These are phyloP conservation scores for Ascaphus truei DNA, from an alignment of 2,113 vertebrate genomes.

Conservation along the genomic window DNA sequence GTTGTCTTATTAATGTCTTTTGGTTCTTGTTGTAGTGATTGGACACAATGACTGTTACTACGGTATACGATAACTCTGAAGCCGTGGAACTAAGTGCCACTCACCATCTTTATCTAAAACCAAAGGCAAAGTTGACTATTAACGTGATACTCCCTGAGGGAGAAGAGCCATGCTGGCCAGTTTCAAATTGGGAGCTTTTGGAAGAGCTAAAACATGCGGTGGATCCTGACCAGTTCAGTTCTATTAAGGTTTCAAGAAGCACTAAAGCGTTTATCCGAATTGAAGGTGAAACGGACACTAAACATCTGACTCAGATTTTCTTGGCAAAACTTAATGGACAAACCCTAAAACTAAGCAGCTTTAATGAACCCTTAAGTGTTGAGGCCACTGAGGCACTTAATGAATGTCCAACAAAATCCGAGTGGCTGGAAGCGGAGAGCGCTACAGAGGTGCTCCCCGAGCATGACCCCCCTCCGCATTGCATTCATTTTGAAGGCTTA, in stretches of 20 bases:
- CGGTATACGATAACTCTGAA: constrained; percentile 62
- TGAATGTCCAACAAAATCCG: constrained; percentile 37
- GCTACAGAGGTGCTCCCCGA: constrained; percentile 33
- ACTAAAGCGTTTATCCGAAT: constrained; percentile 55
- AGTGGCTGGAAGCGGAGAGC: constrained; percentile 39
- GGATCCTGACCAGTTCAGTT: constrained; percentile 58
- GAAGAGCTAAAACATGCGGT: constrained; percentile 60
- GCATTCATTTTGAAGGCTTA: constrained; percentile 56
- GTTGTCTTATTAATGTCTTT: constrained; percentile 28
- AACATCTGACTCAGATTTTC: constrained; percentile 47
- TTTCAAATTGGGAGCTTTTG: constrained; percentile 63
- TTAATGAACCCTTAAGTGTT: constrained; percentile 51
- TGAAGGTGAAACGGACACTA: constrained; percentile 60
- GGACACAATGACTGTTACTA: constrained; percentile 51
- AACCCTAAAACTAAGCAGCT: constrained; percentile 49
- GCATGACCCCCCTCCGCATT: constrained; percentile 35
- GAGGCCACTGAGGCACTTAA: constrained; percentile 41
- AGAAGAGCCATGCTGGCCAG: constrained; percentile 35
- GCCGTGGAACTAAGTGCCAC: constrained; percentile 54
- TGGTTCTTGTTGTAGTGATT: constrained; percentile 40
- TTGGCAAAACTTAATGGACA: constrained; percentile 59
- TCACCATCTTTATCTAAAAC: constrained; percentile 61
- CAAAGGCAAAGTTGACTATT: constrained; percentile 59
- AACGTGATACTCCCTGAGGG: constrained; percentile 54
- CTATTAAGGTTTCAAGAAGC: constrained; percentile 53